These are phyloP conservation scores for Cephus pulcher DNA, from an alignment of 2,888 invertebrate genomes.

Conservation along the genomic window DNA sequence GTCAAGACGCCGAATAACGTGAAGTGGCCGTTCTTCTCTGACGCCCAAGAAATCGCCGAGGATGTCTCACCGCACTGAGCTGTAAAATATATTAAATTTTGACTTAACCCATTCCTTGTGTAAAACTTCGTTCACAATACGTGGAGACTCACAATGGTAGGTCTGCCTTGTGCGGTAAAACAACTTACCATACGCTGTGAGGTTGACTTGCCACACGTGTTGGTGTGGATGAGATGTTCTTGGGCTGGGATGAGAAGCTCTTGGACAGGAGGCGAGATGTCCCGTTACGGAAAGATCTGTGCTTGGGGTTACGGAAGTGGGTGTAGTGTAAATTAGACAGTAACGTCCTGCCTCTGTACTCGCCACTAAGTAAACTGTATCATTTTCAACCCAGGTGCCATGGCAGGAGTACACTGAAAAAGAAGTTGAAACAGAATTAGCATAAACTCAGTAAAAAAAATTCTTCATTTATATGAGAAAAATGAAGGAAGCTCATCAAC, in stretches of 20 bases:
- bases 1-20: constrained; percentile 39
- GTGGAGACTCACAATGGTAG: not conserved
- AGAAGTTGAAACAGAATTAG: constrained; percentile 3
- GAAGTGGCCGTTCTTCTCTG: constrained; percentile 41
- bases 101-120: not conserved
- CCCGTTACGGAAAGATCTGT: constrained; percentile 59
- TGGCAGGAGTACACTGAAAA: constrained; percentile 78
- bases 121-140: not conserved
- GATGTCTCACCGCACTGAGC: constrained; percentile 59
- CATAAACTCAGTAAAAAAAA: not conserved
- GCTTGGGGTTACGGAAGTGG: constrained; percentile 24
- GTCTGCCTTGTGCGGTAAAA: not conserved
- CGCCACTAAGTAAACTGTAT: constrained; percentile 75
- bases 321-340: constrained; percentile 60
- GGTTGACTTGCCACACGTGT: constrained; percentile 61
- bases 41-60: constrained; percentile 54
- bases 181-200: constrained; percentile 58
- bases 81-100: constrained; percentile 31
- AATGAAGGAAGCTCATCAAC: not conserved
- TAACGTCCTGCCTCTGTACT: constrained; percentile 60
- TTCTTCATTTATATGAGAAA: constrained; percentile 2
- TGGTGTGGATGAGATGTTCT: constrained; percentile 38
- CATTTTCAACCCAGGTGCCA: constrained; percentile 78
- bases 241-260: constrained; percentile 42
- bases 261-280: constrained; percentile 61